Percentiles rank a stretch among this genome's conserved stretches.
Conservation (phyloP, 1,140 invertebrate genomes). For the Philotrypesis tridentata region DNA sequence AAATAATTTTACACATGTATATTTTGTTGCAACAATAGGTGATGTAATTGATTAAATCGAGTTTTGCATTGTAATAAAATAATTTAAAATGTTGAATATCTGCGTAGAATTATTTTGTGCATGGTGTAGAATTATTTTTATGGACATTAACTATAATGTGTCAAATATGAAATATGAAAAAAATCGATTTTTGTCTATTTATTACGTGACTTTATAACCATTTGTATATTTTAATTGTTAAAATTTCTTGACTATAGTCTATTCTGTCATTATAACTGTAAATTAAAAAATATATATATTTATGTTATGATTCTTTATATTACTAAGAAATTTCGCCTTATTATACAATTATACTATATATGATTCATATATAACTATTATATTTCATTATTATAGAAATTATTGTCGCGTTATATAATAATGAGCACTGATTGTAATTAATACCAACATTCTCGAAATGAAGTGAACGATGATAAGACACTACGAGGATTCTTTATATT, state of each 20-base stretch:
- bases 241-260: slow-evolving; percentile 60
- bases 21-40: no score
- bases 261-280: slow-evolving; percentile 63
- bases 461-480: not conserved
- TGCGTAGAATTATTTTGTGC: not conserved
- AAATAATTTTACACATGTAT: no score
- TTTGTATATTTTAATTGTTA: slow-evolving; percentile 68
- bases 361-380: slow-evolving; percentile 50
- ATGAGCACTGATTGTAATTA: slow-evolving; percentile 25
- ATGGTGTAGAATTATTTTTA: not conserved
- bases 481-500: slow-evolving; percentile 23
- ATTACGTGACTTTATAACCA: slow-evolving; percentile 46
- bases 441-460: not conserved
- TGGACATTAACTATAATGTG: not conserved
- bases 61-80: not conserved
- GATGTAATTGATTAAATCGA: no score
- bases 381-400: slow-evolving; percentile 50
- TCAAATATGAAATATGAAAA: not conserved
- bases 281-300: slow-evolving; percentile 31
- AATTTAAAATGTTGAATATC: no score
- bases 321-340: slow-evolving; percentile 53
- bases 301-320: slow-evolving; percentile 57
- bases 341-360: slow-evolving; percentile 54
- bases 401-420: slow-evolving; percentile 44
- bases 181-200: slow-evolving; percentile 17